Base-by-base conservation (phyloP, 2,113 vertebrate species). In the Ictalurus punctatus region DNA sequence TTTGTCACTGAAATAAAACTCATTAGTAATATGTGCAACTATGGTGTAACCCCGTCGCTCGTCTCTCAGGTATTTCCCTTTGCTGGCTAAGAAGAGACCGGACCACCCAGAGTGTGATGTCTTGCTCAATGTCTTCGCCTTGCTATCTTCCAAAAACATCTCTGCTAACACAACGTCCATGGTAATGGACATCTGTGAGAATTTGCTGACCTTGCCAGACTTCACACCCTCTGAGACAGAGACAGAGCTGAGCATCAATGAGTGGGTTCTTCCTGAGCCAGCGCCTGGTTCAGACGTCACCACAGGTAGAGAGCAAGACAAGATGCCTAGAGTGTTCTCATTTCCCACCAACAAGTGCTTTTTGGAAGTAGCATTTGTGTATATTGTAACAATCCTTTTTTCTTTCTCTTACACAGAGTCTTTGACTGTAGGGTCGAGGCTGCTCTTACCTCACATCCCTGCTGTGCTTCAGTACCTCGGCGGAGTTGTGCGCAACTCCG, bases 391-490 rank as follows among this genome's bases (percentile, higher is more conserved):
- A 13, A 56, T 74, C 17, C 2, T 2, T 58, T 6, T 79, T 83
- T 54, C 10, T 56, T 1, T 88, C 56, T 34, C 40, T 4, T 90
- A 37, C 52, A 86, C 93, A 99, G 98, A 97, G 56, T 88, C 93
- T 0, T 83, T 96, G 78, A 96, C 90, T n/a, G 76, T 95, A 34
- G 98, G 98, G 76, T 96, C 95, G 91, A 95, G 85, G 4, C 92
- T 99, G 87, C 94, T 99, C 87, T 93, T 97, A 63, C 97, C 97
- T 86, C 97, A 98, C 83, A 95, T 99, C 88, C 94, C 97, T 93
- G 94, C 95, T n/a, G 91, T 99, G 91, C 96, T 99, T 83, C 94
- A 95, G 82, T 97, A 98, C 93, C 96, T 99, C 92, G 97, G 96
- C 91, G 94, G 93, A 86, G 95, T 96, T 0, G 97, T 98, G 67